phyloP scores from a whole-genome alignment of 2,888 invertebrate genomes.

The Rhagonycha fulva region DNA sequence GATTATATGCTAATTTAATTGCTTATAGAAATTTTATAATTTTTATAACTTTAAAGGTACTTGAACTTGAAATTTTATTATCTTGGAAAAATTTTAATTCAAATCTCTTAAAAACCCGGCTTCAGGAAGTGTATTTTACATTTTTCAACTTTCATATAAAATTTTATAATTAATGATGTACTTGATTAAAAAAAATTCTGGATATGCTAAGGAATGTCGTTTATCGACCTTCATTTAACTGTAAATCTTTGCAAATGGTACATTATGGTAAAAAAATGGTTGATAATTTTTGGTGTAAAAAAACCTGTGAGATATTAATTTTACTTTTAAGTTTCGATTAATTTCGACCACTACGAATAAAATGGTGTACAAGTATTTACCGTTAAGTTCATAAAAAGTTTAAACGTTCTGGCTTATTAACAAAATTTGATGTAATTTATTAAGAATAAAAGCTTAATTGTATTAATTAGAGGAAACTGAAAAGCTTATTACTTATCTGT shows the following conservation, averaged over 20 bases:
- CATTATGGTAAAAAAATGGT: background rate
- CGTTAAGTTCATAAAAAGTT: background rate
- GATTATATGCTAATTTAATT: background rate
- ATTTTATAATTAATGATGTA: background rate
- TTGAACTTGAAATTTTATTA: background rate
- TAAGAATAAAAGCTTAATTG: background rate
- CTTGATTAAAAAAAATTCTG: background rate
- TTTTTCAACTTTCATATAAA: background rate
- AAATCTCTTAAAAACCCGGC: background rate
- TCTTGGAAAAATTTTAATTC: background rate
- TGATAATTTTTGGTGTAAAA: background rate
- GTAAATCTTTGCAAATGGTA: background rate
- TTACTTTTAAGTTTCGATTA: background rate
- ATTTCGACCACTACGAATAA: background rate
- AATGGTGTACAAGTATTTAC: background rate
- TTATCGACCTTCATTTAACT: background rate
- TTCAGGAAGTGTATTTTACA: background rate
- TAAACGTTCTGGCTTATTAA: background rate
- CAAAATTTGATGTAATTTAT: background rate
- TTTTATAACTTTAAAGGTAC: background rate
- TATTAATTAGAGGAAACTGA: background rate
- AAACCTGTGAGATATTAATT: background rate
- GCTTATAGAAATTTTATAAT: background rate
- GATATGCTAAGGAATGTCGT: background rate
- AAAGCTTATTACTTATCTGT: background rate